Conservation (phyloP, 2,113 vertebrate species). For the Xiphias gladius region DNA sequence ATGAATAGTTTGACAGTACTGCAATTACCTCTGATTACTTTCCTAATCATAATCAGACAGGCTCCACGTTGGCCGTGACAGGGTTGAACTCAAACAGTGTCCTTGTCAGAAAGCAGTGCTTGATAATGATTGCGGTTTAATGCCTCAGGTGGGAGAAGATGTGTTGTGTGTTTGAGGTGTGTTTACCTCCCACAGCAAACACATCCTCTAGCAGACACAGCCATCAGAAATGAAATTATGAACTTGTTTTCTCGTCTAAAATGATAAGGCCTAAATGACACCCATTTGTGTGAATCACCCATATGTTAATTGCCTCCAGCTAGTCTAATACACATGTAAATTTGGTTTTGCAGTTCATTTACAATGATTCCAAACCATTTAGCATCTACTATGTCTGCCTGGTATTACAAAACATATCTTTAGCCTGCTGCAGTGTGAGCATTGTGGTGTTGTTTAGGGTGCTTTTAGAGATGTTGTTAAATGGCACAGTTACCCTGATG, state of each 20-base stretch:
- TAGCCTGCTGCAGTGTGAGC: constrained; percentile 5
- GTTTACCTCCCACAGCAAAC: constrained; percentile 50
- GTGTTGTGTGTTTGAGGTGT: constrained; percentile 42
- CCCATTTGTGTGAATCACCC: constrained; percentile 47
- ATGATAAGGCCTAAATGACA: constrained; percentile 40
- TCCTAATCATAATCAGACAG: constrained; percentile 75
- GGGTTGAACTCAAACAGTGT: constrained; percentile 67
- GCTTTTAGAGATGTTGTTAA: constrained; percentile 26
- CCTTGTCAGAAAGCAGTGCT: constrained; percentile 59
- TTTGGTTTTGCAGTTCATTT: constrained; percentile 50
- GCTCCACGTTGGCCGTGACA: constrained; percentile 69
- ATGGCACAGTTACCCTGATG: constrained; percentile 34
- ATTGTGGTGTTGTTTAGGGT: constrained; percentile 14
- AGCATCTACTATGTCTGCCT: constrained; percentile 27
- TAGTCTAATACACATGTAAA: constrained; percentile 48
- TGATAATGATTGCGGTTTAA: constrained; percentile 61
- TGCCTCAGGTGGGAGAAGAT: constrained; percentile 58
- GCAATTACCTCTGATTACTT: constrained; percentile 77
- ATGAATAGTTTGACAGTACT: constrained; percentile 62
- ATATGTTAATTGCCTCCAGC: constrained; percentile 56
- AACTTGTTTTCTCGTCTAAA: constrained; percentile 49
- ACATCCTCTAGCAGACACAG: constrained; percentile 38
- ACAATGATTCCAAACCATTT: constrained; percentile 43
- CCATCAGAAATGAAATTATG: constrained; percentile 55
- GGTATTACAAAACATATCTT: constrained; percentile 26